Conservation (phyloP, 2,888 invertebrate species). For the Epistrophe grossulariae region DNA sequence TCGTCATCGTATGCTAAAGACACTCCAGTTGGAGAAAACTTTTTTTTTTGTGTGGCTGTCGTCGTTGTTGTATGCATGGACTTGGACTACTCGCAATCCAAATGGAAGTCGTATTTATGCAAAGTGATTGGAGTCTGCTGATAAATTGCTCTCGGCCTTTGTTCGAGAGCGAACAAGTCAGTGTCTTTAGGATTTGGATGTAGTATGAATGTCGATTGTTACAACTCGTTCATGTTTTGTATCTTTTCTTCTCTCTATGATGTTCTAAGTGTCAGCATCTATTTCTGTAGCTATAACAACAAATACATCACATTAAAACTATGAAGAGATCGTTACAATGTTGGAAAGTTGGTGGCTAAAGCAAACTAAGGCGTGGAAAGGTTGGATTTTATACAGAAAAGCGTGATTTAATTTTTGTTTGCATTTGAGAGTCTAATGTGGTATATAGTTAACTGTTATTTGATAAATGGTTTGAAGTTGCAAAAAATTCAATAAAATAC, state of each 20-base stretch:
- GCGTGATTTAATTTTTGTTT: conserved; percentile 56
- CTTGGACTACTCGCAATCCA: conserved; percentile 45
- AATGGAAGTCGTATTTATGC: conserved; percentile 74
- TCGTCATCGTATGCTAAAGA: conserved; percentile 16
- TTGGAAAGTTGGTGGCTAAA: background rate
- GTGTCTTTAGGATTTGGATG: conserved; percentile 20
- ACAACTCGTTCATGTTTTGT: conserved; percentile 22
- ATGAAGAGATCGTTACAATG: conserved; percentile 37
- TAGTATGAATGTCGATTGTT: conserved; percentile 29
- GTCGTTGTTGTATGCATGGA: conserved; percentile 29
- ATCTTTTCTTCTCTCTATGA: conserved; percentile 29
- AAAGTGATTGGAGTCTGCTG: conserved; percentile 72
- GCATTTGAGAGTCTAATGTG: conserved; percentile 43
- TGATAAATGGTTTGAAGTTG: conserved; percentile 36
- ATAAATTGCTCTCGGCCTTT: conserved; percentile 72
- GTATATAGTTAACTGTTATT: conserved; percentile 40
- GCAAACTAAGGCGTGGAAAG: conserved; percentile 3
- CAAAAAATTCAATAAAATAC: background rate
- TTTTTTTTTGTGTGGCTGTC: conserved; percentile 26
- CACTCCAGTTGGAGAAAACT: conserved; percentile 12
- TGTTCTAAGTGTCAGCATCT: conserved; percentile 71
- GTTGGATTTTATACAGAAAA: conserved; percentile 7
- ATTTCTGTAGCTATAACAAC: conserved; percentile 37
- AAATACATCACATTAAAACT: conserved; percentile 69
- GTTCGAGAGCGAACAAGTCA: conserved; percentile 55